Conservation (phyloP, 1,140 invertebrate genomes). For the Nylanderia fulva region DNA sequence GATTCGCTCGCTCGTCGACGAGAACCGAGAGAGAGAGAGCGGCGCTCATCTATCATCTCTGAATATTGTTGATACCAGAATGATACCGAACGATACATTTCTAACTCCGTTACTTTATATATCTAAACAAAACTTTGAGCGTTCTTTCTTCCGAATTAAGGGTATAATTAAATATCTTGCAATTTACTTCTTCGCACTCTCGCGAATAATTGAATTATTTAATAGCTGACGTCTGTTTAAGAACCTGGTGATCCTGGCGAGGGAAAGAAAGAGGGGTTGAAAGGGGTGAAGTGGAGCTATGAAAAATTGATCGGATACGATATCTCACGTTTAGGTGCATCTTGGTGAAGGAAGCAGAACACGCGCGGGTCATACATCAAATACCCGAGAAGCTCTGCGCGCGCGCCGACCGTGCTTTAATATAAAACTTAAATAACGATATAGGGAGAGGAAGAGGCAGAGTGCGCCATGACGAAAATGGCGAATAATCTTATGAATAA, state of each 20-base stretch:
- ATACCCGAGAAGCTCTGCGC: slow-evolving; percentile 71
- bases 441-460: slow-evolving; percentile 63
- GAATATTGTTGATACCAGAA: slow-evolving; percentile 32
- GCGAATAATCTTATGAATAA: slow-evolving; percentile 84
- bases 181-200: background rate
- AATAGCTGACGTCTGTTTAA: background rate
- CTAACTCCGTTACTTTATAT: slow-evolving; percentile 8
- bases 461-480: slow-evolving; percentile 82
- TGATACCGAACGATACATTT: slow-evolving; percentile 35
- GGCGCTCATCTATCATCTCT: slow-evolving; percentile 55
- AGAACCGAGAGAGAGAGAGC: slow-evolving; percentile 34
- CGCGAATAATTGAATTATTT: slow-evolving; percentile 35
- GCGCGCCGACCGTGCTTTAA: slow-evolving; percentile 80
- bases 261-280: background rate
- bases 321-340: slow-evolving; percentile 85
- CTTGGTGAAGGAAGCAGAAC: slow-evolving; percentile 81
- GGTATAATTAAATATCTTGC: background rate
- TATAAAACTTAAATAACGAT: slow-evolving; percentile 86
- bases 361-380: slow-evolving; percentile 85
- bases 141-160: background rate
- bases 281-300: slow-evolving; percentile 75
- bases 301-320: slow-evolving; percentile 86
- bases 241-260: background rate
- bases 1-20: slow-evolving; percentile 48
- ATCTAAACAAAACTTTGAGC: slow-evolving; percentile 12